Evolutionary conservation across 2,113 vertebrate genomes (phyloP).

Genomic region (Vulpes ferrilata): DNA sequence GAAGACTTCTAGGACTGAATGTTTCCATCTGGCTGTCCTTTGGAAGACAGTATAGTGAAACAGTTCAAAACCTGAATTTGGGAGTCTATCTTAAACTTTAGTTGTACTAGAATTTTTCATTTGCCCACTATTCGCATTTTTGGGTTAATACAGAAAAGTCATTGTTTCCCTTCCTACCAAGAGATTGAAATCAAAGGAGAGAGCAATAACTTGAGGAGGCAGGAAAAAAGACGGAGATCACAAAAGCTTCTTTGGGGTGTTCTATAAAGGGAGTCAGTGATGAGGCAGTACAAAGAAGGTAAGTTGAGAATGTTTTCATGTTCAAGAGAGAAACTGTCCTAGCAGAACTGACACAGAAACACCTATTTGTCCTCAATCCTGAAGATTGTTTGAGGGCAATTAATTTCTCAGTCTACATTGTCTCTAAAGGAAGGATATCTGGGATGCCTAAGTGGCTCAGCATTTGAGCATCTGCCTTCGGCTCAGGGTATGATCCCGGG

Average conservation of each 20-base stretch:
- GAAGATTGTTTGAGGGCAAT: not conserved
- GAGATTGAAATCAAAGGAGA: not conserved
- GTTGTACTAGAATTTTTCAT: not conserved
- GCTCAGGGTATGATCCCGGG: too few relatives aligned
- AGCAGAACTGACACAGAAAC: not conserved
- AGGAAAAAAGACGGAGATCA: not conserved
- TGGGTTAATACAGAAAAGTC: not conserved
- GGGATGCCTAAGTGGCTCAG: too few relatives aligned
- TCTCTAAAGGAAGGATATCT: not conserved
- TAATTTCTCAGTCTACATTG: not conserved
- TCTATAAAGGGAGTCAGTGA: not conserved
- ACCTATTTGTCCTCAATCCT: not conserved
- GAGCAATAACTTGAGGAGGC: not conserved
- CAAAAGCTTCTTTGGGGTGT: not conserved
- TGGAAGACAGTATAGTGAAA: not conserved
- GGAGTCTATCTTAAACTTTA: not conserved
- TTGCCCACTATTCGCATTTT: not conserved
- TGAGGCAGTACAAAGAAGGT: not conserved
- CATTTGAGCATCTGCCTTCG: too few relatives aligned
- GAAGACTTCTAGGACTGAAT: not conserved
- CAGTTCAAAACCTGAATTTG: not conserved
- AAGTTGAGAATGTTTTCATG: not conserved
- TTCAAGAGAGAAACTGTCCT: not conserved
- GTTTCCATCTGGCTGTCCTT: not conserved
- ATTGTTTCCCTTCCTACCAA: not conserved